Base-by-base conservation (phyloP, 2,113 vertebrate genomes). In the Clarias gariepinus region DNA sequence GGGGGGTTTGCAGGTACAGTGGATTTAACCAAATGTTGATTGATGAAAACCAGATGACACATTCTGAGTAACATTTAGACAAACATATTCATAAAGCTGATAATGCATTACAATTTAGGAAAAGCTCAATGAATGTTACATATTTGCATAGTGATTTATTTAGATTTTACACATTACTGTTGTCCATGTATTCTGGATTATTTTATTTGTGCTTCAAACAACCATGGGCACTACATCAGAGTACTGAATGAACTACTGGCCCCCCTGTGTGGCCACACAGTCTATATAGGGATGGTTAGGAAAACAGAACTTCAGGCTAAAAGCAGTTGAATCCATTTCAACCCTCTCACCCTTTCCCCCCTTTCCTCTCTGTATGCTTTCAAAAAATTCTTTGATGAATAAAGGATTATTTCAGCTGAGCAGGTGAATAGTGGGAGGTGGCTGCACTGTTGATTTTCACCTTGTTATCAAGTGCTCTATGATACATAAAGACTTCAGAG, bases 331-430 rank as follows among this genome's bases (percentile, higher is more conserved):
- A 88, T 47, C 61, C 76, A 71, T 83, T 64, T 83, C 77, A 86
- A 73, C 85, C 81, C 76, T 18, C 86, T 60, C 9, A 82, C 61
- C 47, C 58, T 36, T 28, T 82, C 1, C 18, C 19, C 30, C 36
- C 36, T 79, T 73, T 86, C 57, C 57, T 60, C 47, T 81, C 81
- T 73, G 19, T 84, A 55, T 74, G 86, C 86, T 83, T 21, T 53
- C 78, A 66, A 86, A 74, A 79, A 60, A 87, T 86, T 88, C 66
- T 88, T 90, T 84, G 89, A 90, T 88, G 85, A 87, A 90, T 90
- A 90, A 90, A 90, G 85, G 76, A 88, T 90, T 84, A 88, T 85
- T 84, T 88, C 85, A 69, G 76, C 76, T 77, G 81, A 73, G 77
- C 84, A 86, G 85, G 87, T 90, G 81, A 90, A 81, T 69, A 76